Conservation (phyloP, 2,888 invertebrate species). For the Venustoraphidia nigricollis region DNA sequence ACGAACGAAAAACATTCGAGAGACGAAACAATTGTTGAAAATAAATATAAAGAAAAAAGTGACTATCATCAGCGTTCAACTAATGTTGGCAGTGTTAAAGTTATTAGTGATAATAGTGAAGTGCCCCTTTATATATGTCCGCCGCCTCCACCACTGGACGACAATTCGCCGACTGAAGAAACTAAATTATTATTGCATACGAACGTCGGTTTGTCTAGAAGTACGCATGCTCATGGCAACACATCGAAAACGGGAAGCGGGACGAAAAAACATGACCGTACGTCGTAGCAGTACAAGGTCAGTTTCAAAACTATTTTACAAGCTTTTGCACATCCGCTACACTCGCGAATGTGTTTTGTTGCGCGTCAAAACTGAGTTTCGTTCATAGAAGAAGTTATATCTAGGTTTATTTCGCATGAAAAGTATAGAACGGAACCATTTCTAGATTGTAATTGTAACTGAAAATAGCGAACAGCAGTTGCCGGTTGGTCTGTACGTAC, state of each 20-base stretch:
- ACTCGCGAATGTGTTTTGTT: no score
- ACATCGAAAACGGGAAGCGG: conserved; percentile 10
- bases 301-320: no score
- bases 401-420: no score
- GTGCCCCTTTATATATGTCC: conserved; percentile 34
- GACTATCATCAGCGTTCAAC: no score
- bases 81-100: conserved; percentile 13
- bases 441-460: no score
- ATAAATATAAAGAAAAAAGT: conserved; percentile 21
- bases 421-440: no score
- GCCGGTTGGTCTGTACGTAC: no score
- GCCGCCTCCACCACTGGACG: conserved; percentile 34
- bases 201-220: conserved; percentile 3
- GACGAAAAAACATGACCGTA: conserved; percentile 22
- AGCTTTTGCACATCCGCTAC: no score
- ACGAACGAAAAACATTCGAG: conserved; percentile 25
- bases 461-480: no score
- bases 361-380: no score
- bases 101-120: conserved; percentile 14
- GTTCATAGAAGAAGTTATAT: no score
- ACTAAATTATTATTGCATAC: conserved; percentile 26
- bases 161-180: conserved; percentile 34
- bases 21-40: conserved; percentile 24
- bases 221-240: no score
- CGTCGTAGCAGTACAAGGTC: conserved; percentile 31